Base-by-base conservation (phyloP, 2,113 vertebrate genomes). In the Ciconia maguari region DNA sequence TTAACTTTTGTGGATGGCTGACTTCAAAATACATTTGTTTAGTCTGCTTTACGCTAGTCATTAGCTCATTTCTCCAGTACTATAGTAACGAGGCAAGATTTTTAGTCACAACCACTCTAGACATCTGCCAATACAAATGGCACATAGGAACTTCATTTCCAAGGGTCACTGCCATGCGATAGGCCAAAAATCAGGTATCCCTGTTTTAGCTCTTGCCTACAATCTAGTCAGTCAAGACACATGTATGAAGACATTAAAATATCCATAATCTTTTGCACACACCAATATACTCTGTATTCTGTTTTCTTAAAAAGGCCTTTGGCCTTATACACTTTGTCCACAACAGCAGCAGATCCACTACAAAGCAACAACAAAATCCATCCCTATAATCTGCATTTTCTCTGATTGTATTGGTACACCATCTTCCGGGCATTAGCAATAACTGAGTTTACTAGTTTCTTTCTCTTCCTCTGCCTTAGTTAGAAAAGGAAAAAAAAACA, bases 361-460 rank as follows among this genome's bases (percentile, higher is more conserved):
- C 32, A 84, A 91, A 81, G 30, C 51, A 57, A 27, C 32, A 49
- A 48, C 15, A 89, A 92, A 89, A 94, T 95, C 57, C 36, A 84
- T 48, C 75, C 16, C 8, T 27, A 48, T 66, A 60, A 82, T 52
- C 11, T 44, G 44, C n/a, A 74, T 27, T 90, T 95, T 64, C 54
- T 87, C 66, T 20, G 16, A 61, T 10, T 71, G 10, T 46, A 84
- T n/a, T 75, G 81, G 46, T 49, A 75, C 21, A 41, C 13, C 36
- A 64, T 48, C 54, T 74, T 62, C 54, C 42, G 89, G 51, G 3
- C 41, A 77, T 71, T 77, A 74, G 29, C 54, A 79, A 41, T 36
- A 64, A 54, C 14, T 20, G 9, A 74, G 21, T 78, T 90, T 72
- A 74, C 29, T 54, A 51, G 25, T 34, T 76, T 58, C 46, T 25